Percentiles rank a stretch among this genome's conserved stretches.
These are phyloP conservation scores for Brachionichthys hirsutus DNA, from an alignment of 2,113 vertebrate species.

Conservation along the genomic window DNA sequence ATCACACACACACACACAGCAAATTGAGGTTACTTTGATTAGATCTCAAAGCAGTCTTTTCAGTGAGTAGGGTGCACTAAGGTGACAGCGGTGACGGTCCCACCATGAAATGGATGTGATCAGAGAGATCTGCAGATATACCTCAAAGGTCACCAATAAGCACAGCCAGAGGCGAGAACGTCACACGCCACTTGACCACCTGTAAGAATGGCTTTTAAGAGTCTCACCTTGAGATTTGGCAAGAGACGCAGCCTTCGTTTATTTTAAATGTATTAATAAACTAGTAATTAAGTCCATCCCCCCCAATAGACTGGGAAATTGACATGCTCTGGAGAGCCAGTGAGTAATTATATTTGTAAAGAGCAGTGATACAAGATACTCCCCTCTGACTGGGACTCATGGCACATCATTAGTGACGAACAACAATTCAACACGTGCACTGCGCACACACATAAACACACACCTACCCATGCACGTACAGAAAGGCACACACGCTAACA, in stretches of 20 bases:
- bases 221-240: conserved; percentile 74
- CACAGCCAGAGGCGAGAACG: conserved; percentile 42
- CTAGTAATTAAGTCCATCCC: conserved; percentile 73
- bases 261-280: conserved; percentile 79
- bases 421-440: conserved; percentile 43
- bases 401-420: conserved; percentile 77
- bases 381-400: conserved; percentile 78
- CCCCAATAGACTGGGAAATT: conserved; percentile 75
- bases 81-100: conserved; percentile 15
- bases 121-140: conserved; percentile 55
- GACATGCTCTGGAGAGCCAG: conserved; percentile 78
- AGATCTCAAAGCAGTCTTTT: conserved; percentile 58
- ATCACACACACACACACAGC: conserved; percentile 5
- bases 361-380: conserved; percentile 82
- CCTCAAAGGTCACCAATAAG: conserved; percentile 67
- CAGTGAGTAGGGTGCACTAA: conserved; percentile 34
- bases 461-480: background rate
- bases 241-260: conserved; percentile 71
- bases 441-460: conserved; percentile 20
- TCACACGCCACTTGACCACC: conserved; percentile 46
- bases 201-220: background rate
- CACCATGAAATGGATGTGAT: conserved; percentile 49
- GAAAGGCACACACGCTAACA: no score
- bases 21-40: conserved; percentile 58
- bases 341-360: conserved; percentile 85